These are phyloP conservation scores for Sphinx pinastri DNA, from an alignment of 2,888 invertebrate species.

Conservation along the genomic window DNA sequence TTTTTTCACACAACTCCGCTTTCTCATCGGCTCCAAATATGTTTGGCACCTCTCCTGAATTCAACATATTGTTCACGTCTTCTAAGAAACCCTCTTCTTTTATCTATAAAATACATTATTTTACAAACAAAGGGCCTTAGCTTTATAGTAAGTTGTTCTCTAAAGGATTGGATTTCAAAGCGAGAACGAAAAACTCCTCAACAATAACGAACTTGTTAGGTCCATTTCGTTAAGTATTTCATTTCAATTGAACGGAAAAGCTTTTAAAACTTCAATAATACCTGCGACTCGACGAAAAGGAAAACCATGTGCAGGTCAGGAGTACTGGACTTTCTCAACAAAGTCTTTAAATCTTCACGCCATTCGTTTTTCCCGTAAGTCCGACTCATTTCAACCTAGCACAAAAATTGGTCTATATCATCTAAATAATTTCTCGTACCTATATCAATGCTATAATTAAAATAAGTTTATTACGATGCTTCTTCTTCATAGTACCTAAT, in stretches of 20 bases:
- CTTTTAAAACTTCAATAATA: conserved; percentile 45
- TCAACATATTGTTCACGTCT: conserved; percentile 95
- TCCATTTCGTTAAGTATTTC: neutral
- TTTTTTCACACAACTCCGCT: conserved; percentile 95
- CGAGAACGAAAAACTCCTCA: neutral
- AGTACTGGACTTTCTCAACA: conserved; percentile 91
- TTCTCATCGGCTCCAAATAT: conserved; percentile 93
- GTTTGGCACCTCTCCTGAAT: conserved; percentile 97
- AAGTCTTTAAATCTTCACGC: conserved; percentile 95
- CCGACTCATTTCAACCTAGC: conserved; percentile 94
- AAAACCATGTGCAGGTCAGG: conserved; percentile 95
- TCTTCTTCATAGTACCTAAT: too few species aligned
- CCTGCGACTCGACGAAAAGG: conserved; percentile 95
- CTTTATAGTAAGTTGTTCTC: neutral
- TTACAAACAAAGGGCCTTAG: neutral
- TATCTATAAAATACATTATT: conserved; percentile 71
- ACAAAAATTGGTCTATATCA: neutral
- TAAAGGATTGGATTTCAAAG: neutral
- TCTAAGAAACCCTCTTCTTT: conserved; percentile 97
- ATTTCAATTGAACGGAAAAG: neutral
- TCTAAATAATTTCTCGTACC: neutral
- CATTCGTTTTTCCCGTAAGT: conserved; percentile 93
- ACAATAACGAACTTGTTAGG: neutral
- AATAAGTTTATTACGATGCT: too few species aligned
- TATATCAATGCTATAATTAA: too few species aligned